Evolutionary conservation across 2,113 vertebrate species (phyloP).

Genomic region (Neomonachus schauinslandi): DNA sequence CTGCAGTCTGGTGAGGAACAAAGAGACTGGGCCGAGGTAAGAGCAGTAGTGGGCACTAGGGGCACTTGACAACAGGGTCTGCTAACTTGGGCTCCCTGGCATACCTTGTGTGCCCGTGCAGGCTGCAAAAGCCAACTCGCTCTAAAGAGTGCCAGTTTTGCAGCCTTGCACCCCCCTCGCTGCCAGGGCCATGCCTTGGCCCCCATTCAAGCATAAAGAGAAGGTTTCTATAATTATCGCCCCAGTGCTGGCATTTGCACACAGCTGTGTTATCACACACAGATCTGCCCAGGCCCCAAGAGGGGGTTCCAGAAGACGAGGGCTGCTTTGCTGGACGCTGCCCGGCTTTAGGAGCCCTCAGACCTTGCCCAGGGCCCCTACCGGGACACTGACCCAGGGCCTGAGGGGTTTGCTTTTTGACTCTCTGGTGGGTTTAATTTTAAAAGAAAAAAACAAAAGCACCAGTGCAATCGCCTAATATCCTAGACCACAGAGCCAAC

Average conservation of each 20-base stretch:
- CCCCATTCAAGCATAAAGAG: constrained; percentile 80
- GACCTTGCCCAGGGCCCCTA: constrained; percentile 4
- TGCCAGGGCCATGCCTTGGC: constrained; percentile 77
- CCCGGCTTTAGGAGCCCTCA: constrained; percentile 69
- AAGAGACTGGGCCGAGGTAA: background rate
- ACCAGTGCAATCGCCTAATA: background rate
- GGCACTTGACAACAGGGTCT: background rate
- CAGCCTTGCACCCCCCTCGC: constrained; percentile 55
- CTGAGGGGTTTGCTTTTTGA: background rate
- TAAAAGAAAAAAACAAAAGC: constrained; percentile 1
- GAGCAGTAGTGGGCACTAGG: background rate
- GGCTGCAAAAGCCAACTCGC: constrained; percentile 64
- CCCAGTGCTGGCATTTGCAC: constrained; percentile 82
- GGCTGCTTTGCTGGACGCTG: constrained; percentile 47
- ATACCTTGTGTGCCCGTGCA: constrained; percentile 61
- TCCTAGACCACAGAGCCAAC: constrained; percentile 48
- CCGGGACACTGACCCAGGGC: constrained; percentile 45
- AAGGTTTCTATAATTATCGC: constrained; percentile 85
- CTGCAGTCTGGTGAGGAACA: background rate
- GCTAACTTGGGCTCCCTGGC: background rate
- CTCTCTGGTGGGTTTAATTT: constrained; percentile 5
- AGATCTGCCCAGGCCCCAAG: constrained; percentile 74
- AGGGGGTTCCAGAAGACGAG: constrained; percentile 76
- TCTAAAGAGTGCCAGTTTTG: constrained; percentile 67
- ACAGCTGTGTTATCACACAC: constrained; percentile 80